phyloP scores from a whole-genome alignment of 2,113 vertebrate species.

The Murina feae region DNA sequence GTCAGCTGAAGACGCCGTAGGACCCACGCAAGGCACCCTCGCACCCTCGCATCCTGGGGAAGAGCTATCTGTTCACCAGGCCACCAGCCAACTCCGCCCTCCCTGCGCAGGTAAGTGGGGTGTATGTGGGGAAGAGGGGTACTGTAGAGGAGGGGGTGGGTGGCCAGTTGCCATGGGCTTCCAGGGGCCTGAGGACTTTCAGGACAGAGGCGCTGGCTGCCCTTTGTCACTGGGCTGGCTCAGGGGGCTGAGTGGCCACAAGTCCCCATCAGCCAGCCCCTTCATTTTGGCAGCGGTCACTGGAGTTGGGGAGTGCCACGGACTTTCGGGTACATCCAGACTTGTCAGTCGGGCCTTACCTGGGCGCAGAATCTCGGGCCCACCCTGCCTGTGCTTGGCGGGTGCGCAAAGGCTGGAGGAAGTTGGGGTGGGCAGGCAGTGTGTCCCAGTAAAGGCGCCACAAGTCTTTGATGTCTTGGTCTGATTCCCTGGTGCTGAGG shows the following conservation, averaged over 20 bases:
- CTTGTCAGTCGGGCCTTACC: constrained; percentile 51
- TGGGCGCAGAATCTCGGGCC: constrained; percentile 76
- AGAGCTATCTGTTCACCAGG: constrained; percentile 81
- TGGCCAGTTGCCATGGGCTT: not conserved
- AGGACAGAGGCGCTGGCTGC: not conserved
- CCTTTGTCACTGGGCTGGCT: constrained; percentile 16
- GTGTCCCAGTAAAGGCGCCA: constrained; percentile 72
- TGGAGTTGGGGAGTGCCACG: not conserved
- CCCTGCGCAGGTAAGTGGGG: constrained; percentile 86
- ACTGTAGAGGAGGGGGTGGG: not conserved
- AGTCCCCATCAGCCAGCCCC: constrained; percentile 31
- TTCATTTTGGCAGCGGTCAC: constrained; percentile 63
- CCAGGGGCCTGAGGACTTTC: not conserved
- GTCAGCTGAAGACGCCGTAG: constrained; percentile 88
- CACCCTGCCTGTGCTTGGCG: constrained; percentile 87
- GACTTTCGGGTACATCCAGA: constrained; percentile 69
- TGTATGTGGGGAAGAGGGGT: constrained; percentile 78
- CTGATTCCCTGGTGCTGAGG: constrained; percentile 83
- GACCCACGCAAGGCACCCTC: constrained; percentile 71
- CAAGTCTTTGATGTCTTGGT: constrained; percentile 60
- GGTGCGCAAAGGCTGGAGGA: constrained; percentile 83
- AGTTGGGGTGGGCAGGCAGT: constrained; percentile 82
- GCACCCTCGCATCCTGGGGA: constrained; percentile 66
- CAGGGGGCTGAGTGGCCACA: not conserved
- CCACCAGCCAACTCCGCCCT: too few species aligned